Base-by-base conservation (phyloP, 2,113 vertebrate genomes). In the chimpanzee (Pan troglodytes) region DNA sequence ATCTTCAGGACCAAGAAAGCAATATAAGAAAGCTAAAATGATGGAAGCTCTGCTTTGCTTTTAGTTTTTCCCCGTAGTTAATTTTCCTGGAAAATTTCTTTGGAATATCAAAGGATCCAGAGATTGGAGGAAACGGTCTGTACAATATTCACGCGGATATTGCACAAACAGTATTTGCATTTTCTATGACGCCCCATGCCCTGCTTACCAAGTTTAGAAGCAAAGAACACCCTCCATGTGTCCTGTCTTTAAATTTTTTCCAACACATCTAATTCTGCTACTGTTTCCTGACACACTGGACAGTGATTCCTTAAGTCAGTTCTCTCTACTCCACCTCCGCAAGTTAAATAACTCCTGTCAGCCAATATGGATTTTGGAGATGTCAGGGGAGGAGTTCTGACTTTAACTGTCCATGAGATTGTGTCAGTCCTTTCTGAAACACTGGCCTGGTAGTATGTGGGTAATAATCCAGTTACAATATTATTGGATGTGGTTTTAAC, bases 121-220 rank as follows among this genome's bases (percentile, higher is more conserved):
- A 85, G 61, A 82, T 76, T 45, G 10, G 30, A 43, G 16, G 3
- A 91, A 61, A 88, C 12, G 6, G 20, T 79, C 55, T 88, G 8
- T 72, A 67, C 23, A 59, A 10, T 86, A 80, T 64, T 97, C 35
- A 93, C 27, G 27, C 92, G 80, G 35, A 80, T 76, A 83, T 98
- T 98, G 84, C 59, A 88, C 94, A 97, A 98, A 64, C 43, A 76
- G n/a, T 67, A 91, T 79, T 86, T 87, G 72, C 25, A 92, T 96
- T 97, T 98, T 97, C 88, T 97, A 43, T 96, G 92, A 98, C 83
- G 98, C 98, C 93, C 40, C 32, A 14, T 92, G 88, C 86, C 73
- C 83, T 97, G 52, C 98, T 98, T 98, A 96, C 93, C 96, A 81
- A 98, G 83, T 89, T 97, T 95, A 97, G 50, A 90, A 88, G 73